Conservation (phyloP, 2,113 vertebrate genomes). For the Charadrius vociferus region DNA sequence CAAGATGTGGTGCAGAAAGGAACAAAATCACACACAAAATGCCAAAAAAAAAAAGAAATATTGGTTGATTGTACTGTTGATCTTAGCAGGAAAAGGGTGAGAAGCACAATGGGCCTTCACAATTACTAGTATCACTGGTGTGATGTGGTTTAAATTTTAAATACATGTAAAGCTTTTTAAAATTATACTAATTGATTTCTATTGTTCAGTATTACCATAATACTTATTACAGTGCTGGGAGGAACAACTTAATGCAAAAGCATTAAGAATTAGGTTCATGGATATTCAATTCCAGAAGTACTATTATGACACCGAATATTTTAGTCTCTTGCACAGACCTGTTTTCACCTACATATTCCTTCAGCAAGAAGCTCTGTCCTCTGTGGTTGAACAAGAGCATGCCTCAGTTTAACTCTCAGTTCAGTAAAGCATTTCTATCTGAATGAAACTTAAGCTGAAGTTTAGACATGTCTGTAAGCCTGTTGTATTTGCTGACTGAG, state of each 20-base stretch:
- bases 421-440: background rate
- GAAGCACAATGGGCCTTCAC: background rate
- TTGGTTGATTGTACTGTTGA: background rate
- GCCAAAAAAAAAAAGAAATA: background rate
- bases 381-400: background rate
- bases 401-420: background rate
- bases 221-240: background rate
- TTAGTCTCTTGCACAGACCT: background rate
- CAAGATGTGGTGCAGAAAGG: background rate
- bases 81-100: background rate
- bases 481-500: background rate
- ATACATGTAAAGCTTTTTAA: background rate
- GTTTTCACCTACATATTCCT: background rate
- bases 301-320: background rate
- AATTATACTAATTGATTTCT: background rate
- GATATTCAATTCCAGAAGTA: background rate
- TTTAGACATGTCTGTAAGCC: background rate
- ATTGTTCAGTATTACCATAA: background rate
- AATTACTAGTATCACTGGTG: background rate
- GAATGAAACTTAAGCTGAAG: background rate
- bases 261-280: background rate
- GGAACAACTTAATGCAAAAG: background rate
- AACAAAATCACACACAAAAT: background rate
- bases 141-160: background rate
- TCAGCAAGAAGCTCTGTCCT: background rate